Conservation (phyloP, 2,888 invertebrate species). For the Patella ulyssiponensis region DNA sequence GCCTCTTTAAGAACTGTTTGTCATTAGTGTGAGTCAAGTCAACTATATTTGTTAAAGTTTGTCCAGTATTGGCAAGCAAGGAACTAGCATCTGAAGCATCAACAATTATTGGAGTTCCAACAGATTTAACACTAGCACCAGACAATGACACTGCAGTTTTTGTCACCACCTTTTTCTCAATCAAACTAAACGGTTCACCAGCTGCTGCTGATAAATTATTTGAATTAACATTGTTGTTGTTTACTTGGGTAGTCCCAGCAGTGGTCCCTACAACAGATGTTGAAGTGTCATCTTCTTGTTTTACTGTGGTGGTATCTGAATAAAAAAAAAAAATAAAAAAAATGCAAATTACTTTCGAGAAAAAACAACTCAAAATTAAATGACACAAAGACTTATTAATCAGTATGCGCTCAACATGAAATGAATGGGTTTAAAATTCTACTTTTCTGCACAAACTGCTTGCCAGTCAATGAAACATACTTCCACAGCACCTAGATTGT, state of each 20-base stretch:
- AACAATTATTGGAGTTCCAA: not conserved
- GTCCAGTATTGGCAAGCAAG: not conserved
- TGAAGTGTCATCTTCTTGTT: not conserved
- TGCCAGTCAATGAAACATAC: no score
- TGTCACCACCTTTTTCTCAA: not conserved
- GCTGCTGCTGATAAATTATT: not conserved
- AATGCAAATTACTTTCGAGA: not conserved
- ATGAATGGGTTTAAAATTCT: no score
- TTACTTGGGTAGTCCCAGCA: not conserved
- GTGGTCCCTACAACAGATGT: not conserved
- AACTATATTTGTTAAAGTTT: constrained; percentile 16
- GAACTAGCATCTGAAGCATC: not conserved
- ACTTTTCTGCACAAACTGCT: no score
- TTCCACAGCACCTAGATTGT: no score
- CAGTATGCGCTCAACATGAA: no score
- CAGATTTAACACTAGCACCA: not conserved
- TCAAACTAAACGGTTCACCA: not conserved
- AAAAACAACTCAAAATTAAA: not conserved
- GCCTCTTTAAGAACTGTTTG: constrained; percentile 41
- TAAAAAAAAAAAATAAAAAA: no score
- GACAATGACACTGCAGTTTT: not conserved
- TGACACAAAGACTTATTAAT: no score
- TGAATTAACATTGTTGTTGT: constrained; percentile 29
- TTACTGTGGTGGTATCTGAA: constrained; percentile 4
- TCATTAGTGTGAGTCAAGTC: constrained; percentile 27